Percentiles rank a stretch among this genome's conserved stretches.
phyloP scores from a whole-genome alignment of 1,140 invertebrate genomes.

The Ephestia elutella region DNA sequence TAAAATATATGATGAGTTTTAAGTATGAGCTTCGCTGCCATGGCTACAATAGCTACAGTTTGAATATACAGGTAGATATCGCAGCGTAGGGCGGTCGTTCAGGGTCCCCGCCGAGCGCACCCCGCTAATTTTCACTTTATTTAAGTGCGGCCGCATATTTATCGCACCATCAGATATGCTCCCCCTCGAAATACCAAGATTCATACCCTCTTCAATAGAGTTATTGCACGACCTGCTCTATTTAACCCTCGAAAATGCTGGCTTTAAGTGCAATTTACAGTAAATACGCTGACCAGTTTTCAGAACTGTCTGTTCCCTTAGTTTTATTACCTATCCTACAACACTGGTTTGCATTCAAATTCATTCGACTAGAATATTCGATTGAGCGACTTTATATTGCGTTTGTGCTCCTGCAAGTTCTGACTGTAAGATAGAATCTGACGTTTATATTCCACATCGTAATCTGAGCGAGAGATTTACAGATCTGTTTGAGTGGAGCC shows the following conservation, averaged over 20 bases:
- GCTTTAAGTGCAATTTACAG: not conserved
- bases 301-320: not conserved
- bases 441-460: not conserved
- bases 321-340: slow-evolving; percentile 3
- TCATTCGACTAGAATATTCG: not conserved
- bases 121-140: slow-evolving; percentile 20
- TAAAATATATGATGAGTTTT: too few relatives aligned
- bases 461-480: not conserved
- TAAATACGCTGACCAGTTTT: not conserved
- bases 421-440: not conserved
- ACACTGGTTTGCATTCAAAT: not conserved
- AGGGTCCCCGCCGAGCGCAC: slow-evolving; percentile 5
- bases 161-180: slow-evolving; percentile 18
- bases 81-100: too few relatives aligned
- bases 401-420: not conserved
- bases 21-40: too few relatives aligned
- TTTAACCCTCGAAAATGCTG: not conserved
- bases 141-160: slow-evolving; percentile 13
- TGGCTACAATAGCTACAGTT: too few relatives aligned
- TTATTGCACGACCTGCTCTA: not conserved
- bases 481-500: not conserved
- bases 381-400: not conserved
- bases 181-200: slow-evolving; percentile 9
- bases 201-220: not conserved
- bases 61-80: too few relatives aligned